Base-by-base conservation (phyloP, 2,113 vertebrate genomes). In the Caloenas nicobarica region DNA sequence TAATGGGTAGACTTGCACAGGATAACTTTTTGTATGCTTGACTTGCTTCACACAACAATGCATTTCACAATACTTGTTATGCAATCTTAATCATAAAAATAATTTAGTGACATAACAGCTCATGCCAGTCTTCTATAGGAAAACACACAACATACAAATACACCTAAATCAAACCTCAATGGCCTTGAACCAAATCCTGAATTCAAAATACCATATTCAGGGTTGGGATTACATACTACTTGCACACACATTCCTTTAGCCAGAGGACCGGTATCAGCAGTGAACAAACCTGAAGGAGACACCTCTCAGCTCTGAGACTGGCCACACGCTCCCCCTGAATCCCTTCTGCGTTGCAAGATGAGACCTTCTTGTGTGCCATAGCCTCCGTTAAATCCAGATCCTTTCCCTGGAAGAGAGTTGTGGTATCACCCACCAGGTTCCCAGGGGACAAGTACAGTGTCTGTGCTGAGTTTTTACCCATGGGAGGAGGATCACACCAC, bases 291-390 rank as follows among this genome's bases (percentile, higher is more conserved):
- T 34, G 31, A 87, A 88, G 62, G n/a, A 88, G 22, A 13, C 6
- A 7, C 48, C 21, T 36, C 24, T 65, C 44, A 53, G 33, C 36
- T 72, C 51, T 6, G 4, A 70, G 26, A 26, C 33, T 6, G 10
- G 48, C 16, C n/a, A 29, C 4, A 3, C 0, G 3, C 6, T 66
- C 13, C 57, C 1, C 1, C 25, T 46, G 28, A 83, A 86, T 46
- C 48, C 46, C 29, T 71, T 89, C 69, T 44, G 24, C 21, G 5
- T 11, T 40, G 46, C 28, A 68, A 48, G 61, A 22, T 5, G 24
- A 88, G 79, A 50, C 7, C 11, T 42, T 23, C 48, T 44, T 19
- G 23, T 1, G 4, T 40, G 18, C 28, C 28, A 25, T 8, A 46
- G 51, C 9, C 13, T 79, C 38, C 28, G 31, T 71, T 53, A 69